phyloP scores from a whole-genome alignment of 2,797 vertebrate genomes.

The Amblyopsis hoosieri region DNA sequence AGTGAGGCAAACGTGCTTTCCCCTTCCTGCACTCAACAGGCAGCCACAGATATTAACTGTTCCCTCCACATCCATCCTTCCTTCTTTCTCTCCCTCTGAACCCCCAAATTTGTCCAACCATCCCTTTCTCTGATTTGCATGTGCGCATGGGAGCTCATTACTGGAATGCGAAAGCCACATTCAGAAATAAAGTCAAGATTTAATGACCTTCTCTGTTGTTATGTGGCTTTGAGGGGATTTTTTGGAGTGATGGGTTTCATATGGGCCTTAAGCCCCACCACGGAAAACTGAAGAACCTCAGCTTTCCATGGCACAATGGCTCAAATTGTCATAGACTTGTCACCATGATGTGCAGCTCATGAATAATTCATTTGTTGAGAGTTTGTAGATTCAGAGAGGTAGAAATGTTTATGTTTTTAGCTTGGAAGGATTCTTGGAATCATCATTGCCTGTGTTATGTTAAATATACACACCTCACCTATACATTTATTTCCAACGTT shows the following conservation, averaged over 20 bases:
- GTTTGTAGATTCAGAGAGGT: slow-evolving; percentile 10
- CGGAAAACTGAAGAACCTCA: slow-evolving; percentile 54
- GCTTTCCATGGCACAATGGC: slow-evolving; percentile 54
- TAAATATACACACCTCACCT: no score
- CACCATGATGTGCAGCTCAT: slow-evolving; percentile 29
- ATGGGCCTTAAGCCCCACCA: slow-evolving; percentile 58
- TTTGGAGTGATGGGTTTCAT: slow-evolving; percentile 67
- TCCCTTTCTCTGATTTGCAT: slow-evolving; percentile 49
- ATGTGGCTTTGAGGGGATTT: slow-evolving; percentile 56
- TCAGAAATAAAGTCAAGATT: slow-evolving; percentile 56
- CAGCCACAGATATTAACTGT: slow-evolving; percentile 1
- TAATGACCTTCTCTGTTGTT: slow-evolving; percentile 72
- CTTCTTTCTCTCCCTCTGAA: slow-evolving; percentile 30
- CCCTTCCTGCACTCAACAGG: slow-evolving; percentile 35
- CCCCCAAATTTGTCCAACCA: neutral
- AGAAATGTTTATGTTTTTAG: slow-evolving; percentile 31
- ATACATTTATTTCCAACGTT: neutral
- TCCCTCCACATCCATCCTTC: slow-evolving; percentile 1
- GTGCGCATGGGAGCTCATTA: slow-evolving; percentile 49
- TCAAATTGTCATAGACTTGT: slow-evolving; percentile 53
- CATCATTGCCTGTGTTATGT: no score
- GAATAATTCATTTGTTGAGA: slow-evolving; percentile 19
- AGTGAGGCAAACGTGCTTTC: slow-evolving; percentile 16
- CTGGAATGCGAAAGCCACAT: slow-evolving; percentile 55
- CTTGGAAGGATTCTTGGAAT: neutral